phyloP scores from a whole-genome alignment of 2,888 invertebrate genomes.

The Platycheirus albimanus region DNA sequence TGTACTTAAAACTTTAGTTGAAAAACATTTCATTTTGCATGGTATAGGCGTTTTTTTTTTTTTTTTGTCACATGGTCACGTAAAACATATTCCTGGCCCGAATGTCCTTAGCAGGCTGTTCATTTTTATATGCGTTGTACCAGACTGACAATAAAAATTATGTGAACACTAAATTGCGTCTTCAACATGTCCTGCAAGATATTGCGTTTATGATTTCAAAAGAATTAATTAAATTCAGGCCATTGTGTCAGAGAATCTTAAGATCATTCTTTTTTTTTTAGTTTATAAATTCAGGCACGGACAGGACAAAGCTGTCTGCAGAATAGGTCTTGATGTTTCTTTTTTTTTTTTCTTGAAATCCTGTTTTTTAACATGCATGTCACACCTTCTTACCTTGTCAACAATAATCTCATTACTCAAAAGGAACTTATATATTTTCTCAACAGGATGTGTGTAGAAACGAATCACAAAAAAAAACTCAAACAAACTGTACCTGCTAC shows the following conservation, averaged over 20 bases:
- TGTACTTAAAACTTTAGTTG: too few relatives aligned
- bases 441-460: not conserved
- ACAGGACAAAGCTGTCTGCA: not conserved
- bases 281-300: slow-evolving; percentile 13
- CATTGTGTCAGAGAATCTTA: not conserved
- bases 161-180: not conserved
- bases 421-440: slow-evolving; percentile 5
- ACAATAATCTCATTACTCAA: slow-evolving; percentile 26
- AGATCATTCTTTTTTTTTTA: not conserved
- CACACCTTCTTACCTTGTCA: slow-evolving; percentile 32
- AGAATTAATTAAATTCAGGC: slow-evolving; percentile 3
- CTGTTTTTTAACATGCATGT: slow-evolving; percentile 19
- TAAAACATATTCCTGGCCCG: too few relatives aligned
- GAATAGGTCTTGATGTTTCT: not conserved
- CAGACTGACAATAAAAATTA: not conserved
- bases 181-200: not conserved
- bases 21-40: too few relatives aligned
- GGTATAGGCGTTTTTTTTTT: too few relatives aligned
- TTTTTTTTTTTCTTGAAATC: not conserved
- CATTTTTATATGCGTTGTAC: too few relatives aligned
- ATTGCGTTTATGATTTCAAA: slow-evolving; percentile 1
- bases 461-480: too few relatives aligned
- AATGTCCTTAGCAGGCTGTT: too few relatives aligned
- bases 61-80: too few relatives aligned
- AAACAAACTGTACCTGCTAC: not conserved